A percentile compares a stretch with the other conserved stretches of the same genome.
phyloP scores from a whole-genome alignment of 2,113 vertebrate species.

The Vulpes ferrilata region DNA sequence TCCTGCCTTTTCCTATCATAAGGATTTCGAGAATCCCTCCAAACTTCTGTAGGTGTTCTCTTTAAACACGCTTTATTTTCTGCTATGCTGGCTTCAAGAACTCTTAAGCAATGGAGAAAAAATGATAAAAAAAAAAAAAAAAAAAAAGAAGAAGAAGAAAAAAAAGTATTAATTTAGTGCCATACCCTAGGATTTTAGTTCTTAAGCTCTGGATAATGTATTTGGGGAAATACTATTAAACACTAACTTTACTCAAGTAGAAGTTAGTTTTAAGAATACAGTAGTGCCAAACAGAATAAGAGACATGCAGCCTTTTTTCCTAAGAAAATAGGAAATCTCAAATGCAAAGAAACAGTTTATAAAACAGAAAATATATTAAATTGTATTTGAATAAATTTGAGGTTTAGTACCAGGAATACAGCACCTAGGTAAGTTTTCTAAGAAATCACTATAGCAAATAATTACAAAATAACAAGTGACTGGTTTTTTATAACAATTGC shows the following conservation, averaged over 20 bases:
- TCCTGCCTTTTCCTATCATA: slow-evolving; percentile 97
- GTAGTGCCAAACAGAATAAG: slow-evolving; percentile 9
- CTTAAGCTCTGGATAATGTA: not conserved
- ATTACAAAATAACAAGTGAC: not conserved
- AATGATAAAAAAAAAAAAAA: slow-evolving; percentile 38
- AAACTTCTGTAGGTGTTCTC: slow-evolving; percentile 96
- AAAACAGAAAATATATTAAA: not conserved
- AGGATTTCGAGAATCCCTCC: slow-evolving; percentile 98
- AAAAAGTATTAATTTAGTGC: not conserved
- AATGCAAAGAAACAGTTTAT: not conserved
- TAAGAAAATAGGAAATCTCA: slow-evolving; percentile 17
- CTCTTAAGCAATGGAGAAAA: slow-evolving; percentile 87
- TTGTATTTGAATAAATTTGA: slow-evolving; percentile 22
- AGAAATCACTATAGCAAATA: not conserved
- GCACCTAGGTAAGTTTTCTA: not conserved
- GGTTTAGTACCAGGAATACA: not conserved
- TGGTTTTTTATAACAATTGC: slow-evolving; percentile 21
- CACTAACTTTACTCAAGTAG: not conserved
- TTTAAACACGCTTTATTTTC: slow-evolving; percentile 99
- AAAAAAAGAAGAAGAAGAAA: not conserved
- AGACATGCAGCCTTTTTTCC: not conserved
- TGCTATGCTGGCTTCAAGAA: slow-evolving; percentile 98
- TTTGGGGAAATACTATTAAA: not conserved
- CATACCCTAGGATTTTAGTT: not conserved
- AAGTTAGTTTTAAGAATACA: not conserved